Base-by-base conservation (phyloP, 1,140 invertebrate genomes). In the Caerostris extrusa region DNA sequence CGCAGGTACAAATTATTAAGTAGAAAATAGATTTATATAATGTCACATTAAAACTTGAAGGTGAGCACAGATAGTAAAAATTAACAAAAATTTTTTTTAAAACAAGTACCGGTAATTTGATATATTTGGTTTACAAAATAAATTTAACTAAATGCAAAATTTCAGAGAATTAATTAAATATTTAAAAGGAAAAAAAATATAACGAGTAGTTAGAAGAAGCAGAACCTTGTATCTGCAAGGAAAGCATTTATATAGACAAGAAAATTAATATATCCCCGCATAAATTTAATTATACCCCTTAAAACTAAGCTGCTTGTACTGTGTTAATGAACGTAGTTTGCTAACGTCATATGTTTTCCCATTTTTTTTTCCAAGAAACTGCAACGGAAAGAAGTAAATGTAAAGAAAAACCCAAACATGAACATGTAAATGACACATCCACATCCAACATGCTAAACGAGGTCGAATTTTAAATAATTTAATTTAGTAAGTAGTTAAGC, bases 401-500 rank as follows among this genome's bases (percentile, higher is more conserved):
- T 34, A 57, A 71, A 77, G 71, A 90, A 7, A 34, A 34, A 34
- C 34, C 34, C 0, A 34, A 34, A 34, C 0, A 77, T n/a, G 19
- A 69, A 56, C 61, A 3, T 90, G 82, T 85, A 85, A 85, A 85
- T 85, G 57, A 85, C 53, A 58, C 56, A 85, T 85, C 82, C 64
- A 34, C 82, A 56, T 85, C 88, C 55, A 53, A 57, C 50, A 83
- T 34, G 50, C 53, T 88, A 64, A 88, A 83, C 82, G 86, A 53
- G 64, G 58, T 90, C 88, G 34, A 90, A 90, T 90, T 90, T 90
- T 60, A 77, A 77, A 90, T 90, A 90, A 90, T 90, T 90, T 90
- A 90, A 90, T 90, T 90, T 90, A 77, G 88, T 57, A 69, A 56
- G 64, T 71, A 57, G 64, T 90, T 69, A 69, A 90, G 55, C 88